Evolutionary conservation across 1,140 invertebrate genomes (phyloP).

Genomic region (Mylabris phalerata): DNA sequence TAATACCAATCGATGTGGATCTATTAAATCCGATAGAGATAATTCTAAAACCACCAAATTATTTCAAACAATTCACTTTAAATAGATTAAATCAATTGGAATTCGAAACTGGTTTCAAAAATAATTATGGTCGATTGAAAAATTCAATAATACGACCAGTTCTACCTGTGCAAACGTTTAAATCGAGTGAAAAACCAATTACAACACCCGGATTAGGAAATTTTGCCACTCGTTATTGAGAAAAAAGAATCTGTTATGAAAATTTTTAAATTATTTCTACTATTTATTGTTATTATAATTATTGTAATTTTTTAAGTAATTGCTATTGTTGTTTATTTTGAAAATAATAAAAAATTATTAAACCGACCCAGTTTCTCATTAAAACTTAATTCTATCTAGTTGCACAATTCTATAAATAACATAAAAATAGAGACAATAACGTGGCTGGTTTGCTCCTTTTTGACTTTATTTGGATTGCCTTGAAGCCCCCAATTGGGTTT

Average conservation of each 20-base stretch:
- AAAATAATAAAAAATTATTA: not conserved
- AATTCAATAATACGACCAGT: conserved; percentile 7
- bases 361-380: not conserved
- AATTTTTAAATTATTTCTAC: conserved; percentile 5
- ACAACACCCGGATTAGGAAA: conserved; percentile 30
- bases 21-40: conserved; percentile 30
- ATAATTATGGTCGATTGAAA: conserved; percentile 4
- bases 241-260: conserved; percentile 4
- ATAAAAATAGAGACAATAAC: no score
- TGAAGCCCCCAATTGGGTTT: no score
- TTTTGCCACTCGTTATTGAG: conserved; percentile 17
- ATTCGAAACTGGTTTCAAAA: conserved; percentile 26
- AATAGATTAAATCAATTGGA: conserved; percentile 10
- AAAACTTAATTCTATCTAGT: not conserved
- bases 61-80: conserved; percentile 10
- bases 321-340: no score
- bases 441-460: no score
- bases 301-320: not conserved
- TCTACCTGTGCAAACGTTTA: conserved; percentile 22
- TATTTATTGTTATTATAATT: not conserved
- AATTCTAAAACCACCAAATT: conserved; percentile 24
- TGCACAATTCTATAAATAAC: no score
- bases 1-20: conserved; percentile 29
- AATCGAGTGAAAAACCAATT: conserved; percentile 25
- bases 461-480: no score